phyloP scores from a whole-genome alignment of 2,888 invertebrate genomes.

The Aphrophora alni region DNA sequence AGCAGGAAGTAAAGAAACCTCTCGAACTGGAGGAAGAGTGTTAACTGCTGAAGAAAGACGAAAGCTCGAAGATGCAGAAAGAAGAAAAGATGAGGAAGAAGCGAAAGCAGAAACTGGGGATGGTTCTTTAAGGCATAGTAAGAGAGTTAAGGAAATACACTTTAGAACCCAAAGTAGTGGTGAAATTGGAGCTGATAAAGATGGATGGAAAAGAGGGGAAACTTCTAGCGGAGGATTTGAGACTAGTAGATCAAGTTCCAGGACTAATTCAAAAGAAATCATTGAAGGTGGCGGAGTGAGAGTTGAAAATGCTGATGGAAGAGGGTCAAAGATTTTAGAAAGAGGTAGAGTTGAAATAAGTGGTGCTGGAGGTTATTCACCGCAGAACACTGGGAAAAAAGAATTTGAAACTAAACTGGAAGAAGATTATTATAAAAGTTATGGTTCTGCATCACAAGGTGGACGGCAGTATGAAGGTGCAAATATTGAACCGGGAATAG shows the following conservation, averaged over 20 bases:
- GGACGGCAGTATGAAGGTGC: constrained; percentile 23
- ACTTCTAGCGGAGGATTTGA: constrained; percentile 21
- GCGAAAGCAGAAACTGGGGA: constrained; percentile 44
- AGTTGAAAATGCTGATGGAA: constrained; percentile 18
- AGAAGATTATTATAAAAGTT: constrained; percentile 6
- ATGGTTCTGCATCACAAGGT: background rate
- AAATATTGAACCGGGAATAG: constrained; percentile 24
- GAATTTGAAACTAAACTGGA: constrained; percentile 16
- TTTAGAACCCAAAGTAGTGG: background rate
- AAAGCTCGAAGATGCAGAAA: constrained; percentile 49
- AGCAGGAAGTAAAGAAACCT: background rate
- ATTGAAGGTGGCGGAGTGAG: constrained; percentile 13
- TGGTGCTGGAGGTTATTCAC: constrained; percentile 17
- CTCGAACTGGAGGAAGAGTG: constrained; percentile 18
- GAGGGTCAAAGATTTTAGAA: constrained; percentile 26
- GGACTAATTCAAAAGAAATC: background rate
- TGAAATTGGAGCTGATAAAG: background rate
- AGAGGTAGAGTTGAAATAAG: constrained; percentile 30
- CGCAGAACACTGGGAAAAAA: constrained; percentile 6
- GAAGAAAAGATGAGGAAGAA: constrained; percentile 45
- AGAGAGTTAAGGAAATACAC: constrained; percentile 35
- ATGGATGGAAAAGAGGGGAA: background rate
- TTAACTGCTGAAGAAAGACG: constrained; percentile 57
- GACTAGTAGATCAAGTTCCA: constrained; percentile 10
- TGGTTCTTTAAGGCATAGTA: constrained; percentile 41